Percentiles rank a stretch among this genome's conserved stretches.
phyloP scores from a whole-genome alignment of 1,140 invertebrate genomes.

The Trichonephila inaurata region DNA sequence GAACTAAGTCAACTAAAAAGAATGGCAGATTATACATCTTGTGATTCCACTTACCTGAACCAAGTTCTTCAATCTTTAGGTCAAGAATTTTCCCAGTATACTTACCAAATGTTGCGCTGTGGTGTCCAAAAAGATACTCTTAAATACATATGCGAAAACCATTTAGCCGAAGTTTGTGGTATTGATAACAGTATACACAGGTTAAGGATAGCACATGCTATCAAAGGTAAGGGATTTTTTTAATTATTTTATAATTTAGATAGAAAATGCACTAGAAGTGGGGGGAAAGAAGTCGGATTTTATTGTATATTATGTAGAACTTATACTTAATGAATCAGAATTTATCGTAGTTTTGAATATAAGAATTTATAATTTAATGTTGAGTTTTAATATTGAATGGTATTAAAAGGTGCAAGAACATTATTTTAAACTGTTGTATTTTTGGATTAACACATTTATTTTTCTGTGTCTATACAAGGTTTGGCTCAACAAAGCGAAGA shows the following conservation, averaged over 20 bases:
- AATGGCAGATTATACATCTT: slow-evolving; percentile 97
- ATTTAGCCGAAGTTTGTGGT: slow-evolving; percentile 92
- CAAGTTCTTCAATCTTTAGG: slow-evolving; percentile 93
- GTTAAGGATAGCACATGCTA: slow-evolving; percentile 91
- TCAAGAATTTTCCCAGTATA: slow-evolving; percentile 96
- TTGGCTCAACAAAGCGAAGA: slow-evolving; percentile 70
- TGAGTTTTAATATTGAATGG: too few relatives aligned
- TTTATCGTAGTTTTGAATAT: too few relatives aligned
- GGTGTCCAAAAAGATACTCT: slow-evolving; percentile 94
- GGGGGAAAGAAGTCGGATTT: too few relatives aligned
- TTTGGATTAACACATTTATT: not conserved
- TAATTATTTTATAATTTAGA: not conserved
- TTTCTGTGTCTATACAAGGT: not conserved
- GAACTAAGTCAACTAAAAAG: slow-evolving; percentile 97
- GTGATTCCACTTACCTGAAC: slow-evolving; percentile 94
- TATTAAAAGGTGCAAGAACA: too few relatives aligned
- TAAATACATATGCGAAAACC: slow-evolving; percentile 89
- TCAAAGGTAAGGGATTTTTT: slow-evolving; percentile 85
- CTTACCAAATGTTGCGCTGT: slow-evolving; percentile 96
- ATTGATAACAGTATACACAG: slow-evolving; percentile 97
- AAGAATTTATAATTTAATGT: too few relatives aligned
- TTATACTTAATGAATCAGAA: too few relatives aligned
- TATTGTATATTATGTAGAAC: too few relatives aligned
- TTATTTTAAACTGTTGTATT: too few relatives aligned
- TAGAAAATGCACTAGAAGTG: too few relatives aligned